Conservation (phyloP, 2,888 invertebrate species). For the Oxyscelio sp. region DNA sequence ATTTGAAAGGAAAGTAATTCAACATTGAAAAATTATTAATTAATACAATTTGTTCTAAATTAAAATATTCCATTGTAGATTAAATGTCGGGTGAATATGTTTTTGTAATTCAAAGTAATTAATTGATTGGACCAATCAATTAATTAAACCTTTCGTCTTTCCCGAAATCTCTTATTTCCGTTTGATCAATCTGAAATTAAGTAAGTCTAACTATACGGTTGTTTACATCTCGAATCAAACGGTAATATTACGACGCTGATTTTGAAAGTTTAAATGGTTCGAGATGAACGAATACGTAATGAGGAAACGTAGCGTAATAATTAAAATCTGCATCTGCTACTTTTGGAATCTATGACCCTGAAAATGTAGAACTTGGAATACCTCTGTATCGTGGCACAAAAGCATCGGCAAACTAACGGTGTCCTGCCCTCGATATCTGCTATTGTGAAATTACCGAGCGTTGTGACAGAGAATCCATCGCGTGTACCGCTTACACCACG, state of each 20-base stretch:
- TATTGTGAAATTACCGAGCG: slow-evolving; percentile 87
- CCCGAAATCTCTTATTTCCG: too few species aligned
- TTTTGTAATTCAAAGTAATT: too few species aligned
- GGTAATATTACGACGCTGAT: slow-evolving; percentile 45
- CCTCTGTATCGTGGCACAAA: slow-evolving; percentile 84
- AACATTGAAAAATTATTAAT: too few species aligned
- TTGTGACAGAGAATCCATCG: slow-evolving; percentile 86
- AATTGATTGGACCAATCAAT: too few species aligned
- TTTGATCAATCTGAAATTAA: slow-evolving; percentile 29
- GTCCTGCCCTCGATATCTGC: slow-evolving; percentile 86
- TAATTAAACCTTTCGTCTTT: too few species aligned
- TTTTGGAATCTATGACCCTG: slow-evolving; percentile 75
- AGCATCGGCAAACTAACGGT: slow-evolving; percentile 85
- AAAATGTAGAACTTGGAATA: slow-evolving; percentile 76
- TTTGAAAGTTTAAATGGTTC: slow-evolving; percentile 58
- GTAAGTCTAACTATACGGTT: slow-evolving; percentile 38
- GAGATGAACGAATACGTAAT: slow-evolving; percentile 68
- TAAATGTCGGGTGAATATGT: too few species aligned
- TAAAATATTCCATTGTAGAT: too few species aligned
- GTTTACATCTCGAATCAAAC: slow-evolving; percentile 46
- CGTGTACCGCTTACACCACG: slow-evolving; percentile 85
- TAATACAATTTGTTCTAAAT: too few species aligned
- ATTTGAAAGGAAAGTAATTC: too few species aligned
- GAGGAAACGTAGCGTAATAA: slow-evolving; percentile 51
- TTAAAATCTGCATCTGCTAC: slow-evolving; percentile 73